Percentiles rank a stretch among this genome's conserved stretches.
phyloP scores from a whole-genome alignment of 2,113 vertebrate genomes.

The Leucopternis melanops region DNA sequence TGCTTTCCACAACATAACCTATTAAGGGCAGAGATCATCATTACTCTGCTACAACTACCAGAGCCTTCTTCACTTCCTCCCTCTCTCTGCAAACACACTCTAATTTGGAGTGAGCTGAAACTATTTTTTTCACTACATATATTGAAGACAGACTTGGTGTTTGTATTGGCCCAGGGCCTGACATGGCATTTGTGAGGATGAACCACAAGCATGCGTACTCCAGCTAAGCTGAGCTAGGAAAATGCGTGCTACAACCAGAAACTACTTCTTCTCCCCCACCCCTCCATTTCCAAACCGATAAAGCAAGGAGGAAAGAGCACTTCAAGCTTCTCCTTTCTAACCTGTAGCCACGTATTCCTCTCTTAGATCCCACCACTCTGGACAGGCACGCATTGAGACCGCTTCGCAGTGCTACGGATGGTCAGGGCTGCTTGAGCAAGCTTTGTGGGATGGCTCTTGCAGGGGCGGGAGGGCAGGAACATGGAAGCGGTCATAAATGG shows the following conservation, averaged over 20 bases:
- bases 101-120: neutral
- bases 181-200: neutral
- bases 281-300: neutral
- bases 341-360: neutral
- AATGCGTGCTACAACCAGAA: neutral
- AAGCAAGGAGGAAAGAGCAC: neutral
- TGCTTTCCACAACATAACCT: neutral
- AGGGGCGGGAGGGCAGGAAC: neutral
- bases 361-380: neutral
- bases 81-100: neutral
- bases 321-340: neutral
- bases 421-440: rapidly evolving
- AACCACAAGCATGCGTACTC: neutral
- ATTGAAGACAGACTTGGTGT: neutral
- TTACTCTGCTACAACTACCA: neutral
- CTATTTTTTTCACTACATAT: neutral
- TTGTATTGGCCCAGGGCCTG: slow-evolving; percentile 12
- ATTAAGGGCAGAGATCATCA: neutral
- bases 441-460: neutral
- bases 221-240: neutral
- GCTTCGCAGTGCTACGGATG: rapidly evolving
- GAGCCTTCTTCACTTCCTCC: neutral
- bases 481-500: neutral
- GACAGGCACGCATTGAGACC: neutral
- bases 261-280: neutral